These are phyloP conservation scores for Anastrepha ludens DNA, from an alignment of 1,140 invertebrate genomes.

Conservation along the genomic window DNA sequence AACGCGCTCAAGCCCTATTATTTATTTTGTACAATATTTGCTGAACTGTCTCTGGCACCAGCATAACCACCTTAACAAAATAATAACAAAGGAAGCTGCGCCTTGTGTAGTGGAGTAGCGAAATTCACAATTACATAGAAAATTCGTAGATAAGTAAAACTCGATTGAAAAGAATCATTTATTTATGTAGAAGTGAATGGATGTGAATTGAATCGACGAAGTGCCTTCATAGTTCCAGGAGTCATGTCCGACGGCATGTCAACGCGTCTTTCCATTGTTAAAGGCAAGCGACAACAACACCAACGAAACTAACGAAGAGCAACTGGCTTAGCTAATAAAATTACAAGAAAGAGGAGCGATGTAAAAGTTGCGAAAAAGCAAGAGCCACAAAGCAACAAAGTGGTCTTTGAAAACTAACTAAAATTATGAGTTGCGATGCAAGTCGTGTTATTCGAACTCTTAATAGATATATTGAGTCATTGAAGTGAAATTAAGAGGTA, in stretches of 20 bases:
- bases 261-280: slow-evolving; percentile 22
- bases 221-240: slow-evolving; percentile 12
- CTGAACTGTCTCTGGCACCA: too few relatives aligned
- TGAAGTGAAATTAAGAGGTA: background rate
- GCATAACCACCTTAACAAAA: too few relatives aligned
- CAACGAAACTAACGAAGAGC: slow-evolving; percentile 1
- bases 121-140: background rate
- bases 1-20: too few relatives aligned
- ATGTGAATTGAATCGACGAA: slow-evolving; percentile 46
- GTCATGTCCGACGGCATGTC: slow-evolving; percentile 46
- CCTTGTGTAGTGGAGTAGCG: too few relatives aligned
- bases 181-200: slow-evolving; percentile 8
- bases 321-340: slow-evolving; percentile 43
- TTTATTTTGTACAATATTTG: too few relatives aligned
- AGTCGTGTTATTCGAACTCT: background rate
- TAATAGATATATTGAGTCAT: background rate
- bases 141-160: background rate
- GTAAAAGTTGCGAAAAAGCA: background rate
- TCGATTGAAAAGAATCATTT: slow-evolving; percentile 30
- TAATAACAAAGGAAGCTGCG: too few relatives aligned
- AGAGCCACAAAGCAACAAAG: slow-evolving; percentile 43
- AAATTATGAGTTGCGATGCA: slow-evolving; percentile 21
- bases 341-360: background rate
- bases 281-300: too few relatives aligned
- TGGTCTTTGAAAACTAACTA: slow-evolving; percentile 13